Evolutionary conservation across 2,888 invertebrate genomes (phyloP).

Genomic region (Chalcosyrphus nemorum): DNA sequence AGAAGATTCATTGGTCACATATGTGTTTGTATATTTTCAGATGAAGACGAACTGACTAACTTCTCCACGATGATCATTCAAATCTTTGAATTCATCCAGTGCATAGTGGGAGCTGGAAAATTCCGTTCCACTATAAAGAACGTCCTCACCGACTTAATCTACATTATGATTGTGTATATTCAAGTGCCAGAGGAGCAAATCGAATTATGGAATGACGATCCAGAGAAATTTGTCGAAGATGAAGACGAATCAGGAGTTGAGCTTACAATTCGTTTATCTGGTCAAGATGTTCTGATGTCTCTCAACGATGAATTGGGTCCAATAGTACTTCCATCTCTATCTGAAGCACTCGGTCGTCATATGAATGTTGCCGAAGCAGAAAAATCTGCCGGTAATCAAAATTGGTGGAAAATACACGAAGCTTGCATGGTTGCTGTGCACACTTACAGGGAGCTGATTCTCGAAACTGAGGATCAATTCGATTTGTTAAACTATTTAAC

Average conservation of each 20-base stretch:
- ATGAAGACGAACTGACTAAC: conserved; percentile 85
- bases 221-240: conserved; percentile 87
- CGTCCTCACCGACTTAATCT: conserved; percentile 85
- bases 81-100: conserved; percentile 87
- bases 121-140: conserved; percentile 84
- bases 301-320: conserved; percentile 84
- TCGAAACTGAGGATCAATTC: conserved; percentile 80
- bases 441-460: conserved; percentile 82
- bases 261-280: conserved; percentile 86
- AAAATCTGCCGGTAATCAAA: conserved; percentile 81
- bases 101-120: conserved; percentile 84
- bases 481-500: conserved; percentile 81
- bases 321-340: conserved; percentile 84
- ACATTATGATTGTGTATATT: conserved; percentile 87
- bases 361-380: conserved; percentile 84
- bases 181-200: conserved; percentile 88
- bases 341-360: conserved; percentile 85
- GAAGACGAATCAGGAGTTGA: conserved; percentile 86
- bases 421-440: conserved; percentile 86
- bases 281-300: conserved; percentile 84
- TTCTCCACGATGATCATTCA: conserved; percentile 86
- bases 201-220: conserved; percentile 85
- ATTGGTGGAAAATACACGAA: conserved; percentile 88
- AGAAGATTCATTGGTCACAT: too few relatives aligned
- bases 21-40: too few relatives aligned